Evolutionary conservation across 2,797 vertebrate genomes (phyloP), one percentile per base, ranked within the genome.

Genomic region (Serranus cabrilla): DNA sequence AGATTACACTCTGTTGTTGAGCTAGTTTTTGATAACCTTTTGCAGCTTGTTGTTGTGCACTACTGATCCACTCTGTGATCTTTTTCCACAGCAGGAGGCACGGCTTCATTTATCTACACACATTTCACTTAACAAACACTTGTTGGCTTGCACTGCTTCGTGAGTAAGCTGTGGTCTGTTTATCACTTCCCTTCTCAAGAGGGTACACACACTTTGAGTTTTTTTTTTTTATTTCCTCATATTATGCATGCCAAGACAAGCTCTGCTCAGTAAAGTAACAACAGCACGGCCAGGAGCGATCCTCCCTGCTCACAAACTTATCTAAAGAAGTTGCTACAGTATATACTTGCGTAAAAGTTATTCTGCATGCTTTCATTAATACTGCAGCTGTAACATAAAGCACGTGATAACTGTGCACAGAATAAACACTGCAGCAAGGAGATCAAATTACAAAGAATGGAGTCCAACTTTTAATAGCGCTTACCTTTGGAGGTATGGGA

Each of bases 401-500:
- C 74, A 68, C 43, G 46, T 13, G 27, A 62, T n/a, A 65, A 60
- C 54, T 57, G 49, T 63, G 20, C 45, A 73, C 71, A 72, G 18
- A 76, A 75, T 69, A 85, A 82, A 81, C 65, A 52, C 49, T 18
- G 58, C 37, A 62, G 45, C 58, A n/a, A 42, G 31, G 49, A 76
- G 67, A 47, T 86, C 71, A 76, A 43, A 68, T 83, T 70, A 82
- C 74, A 78, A 37, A 67, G 18, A 76, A 64, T 21, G 7, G 11
- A 12, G 18, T 45, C 23, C 49, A 58, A 25, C 17, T 60, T 68
- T 68, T 47, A 56, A 23, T 16, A 20, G 25, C n/a, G 86, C 90
- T 80, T 78, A 94, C 94, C 90, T 87, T 76, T 45, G 76, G 37
- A 93, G 84, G 78, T 75, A 83, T 57, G 92, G 85, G 60, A 93